Conservation (phyloP, 2,888 invertebrate genomes). For the Cephus nigrinus region DNA sequence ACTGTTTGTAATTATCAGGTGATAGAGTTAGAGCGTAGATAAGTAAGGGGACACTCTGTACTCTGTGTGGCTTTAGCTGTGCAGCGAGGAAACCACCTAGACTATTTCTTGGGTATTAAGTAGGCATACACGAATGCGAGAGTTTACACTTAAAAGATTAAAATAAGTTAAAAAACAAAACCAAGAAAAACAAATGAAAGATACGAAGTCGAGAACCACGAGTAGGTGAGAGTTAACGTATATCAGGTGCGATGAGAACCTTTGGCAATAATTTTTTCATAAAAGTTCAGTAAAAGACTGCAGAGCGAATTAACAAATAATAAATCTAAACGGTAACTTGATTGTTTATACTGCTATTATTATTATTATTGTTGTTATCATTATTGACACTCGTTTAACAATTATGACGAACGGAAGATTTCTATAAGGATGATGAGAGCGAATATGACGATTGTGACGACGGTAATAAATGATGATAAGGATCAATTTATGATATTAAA, state of each 20-base stretch:
- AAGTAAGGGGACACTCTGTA: background rate
- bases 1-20: background rate
- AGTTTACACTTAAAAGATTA: background rate
- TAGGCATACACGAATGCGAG: background rate
- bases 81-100: background rate
- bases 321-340: conserved; percentile 5
- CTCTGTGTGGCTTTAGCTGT: conserved; percentile 14
- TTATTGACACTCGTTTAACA: conserved; percentile 1
- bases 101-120: background rate
- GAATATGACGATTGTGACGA: background rate
- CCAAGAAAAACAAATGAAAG: background rate
- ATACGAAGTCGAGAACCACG: background rate
- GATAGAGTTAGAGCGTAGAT: background rate
- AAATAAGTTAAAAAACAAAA: background rate
- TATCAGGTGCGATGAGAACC: background rate
- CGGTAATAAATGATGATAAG: background rate
- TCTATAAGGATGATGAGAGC: conserved; percentile 13
- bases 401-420: conserved; percentile 22
- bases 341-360: background rate
- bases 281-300: conserved; percentile 20
- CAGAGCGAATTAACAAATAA: conserved; percentile 18
- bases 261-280: conserved; percentile 25
- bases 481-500: background rate
- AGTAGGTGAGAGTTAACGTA: background rate
- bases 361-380: conserved; percentile 14